These are phyloP conservation scores for Lepeophtheirus nordmannii DNA, from an alignment of 2,888 invertebrate species.

Conservation along the genomic window DNA sequence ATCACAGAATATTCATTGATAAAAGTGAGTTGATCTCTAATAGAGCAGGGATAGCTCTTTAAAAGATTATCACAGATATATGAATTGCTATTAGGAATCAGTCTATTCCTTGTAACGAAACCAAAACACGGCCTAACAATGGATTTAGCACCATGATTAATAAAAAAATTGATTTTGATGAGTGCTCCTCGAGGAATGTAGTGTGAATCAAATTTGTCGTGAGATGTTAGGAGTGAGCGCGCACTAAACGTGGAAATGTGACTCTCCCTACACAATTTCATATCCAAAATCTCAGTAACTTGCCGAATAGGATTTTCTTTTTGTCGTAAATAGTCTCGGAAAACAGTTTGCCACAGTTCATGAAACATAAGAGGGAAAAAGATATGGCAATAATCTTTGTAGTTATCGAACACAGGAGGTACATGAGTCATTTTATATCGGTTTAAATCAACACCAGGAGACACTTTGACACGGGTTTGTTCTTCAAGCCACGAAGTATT, in stretches of 20 bases:
- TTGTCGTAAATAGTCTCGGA: conserved; percentile 27
- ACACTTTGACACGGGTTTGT: conserved; percentile 13
- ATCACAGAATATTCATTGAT: background rate
- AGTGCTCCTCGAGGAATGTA: conserved; percentile 27
- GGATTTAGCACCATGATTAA: background rate
- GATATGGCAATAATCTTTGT: conserved; percentile 44
- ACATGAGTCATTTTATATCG: conserved; percentile 34
- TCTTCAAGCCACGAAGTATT: conserved; percentile 28
- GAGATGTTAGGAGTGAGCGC: no score
- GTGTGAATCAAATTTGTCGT: no score
- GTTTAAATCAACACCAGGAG: conserved; percentile 22
- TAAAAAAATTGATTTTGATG: no score
- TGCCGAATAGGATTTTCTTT: background rate
- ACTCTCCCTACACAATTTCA: background rate
- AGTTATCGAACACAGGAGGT: conserved; percentile 40
- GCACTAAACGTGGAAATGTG: no score
- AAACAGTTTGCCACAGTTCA: conserved; percentile 46
- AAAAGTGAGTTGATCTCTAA: no score
- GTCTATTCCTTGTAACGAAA: background rate
- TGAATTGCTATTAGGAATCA: no score
- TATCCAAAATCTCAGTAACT: background rate
- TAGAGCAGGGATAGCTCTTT: no score
- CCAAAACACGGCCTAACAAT: conserved; percentile 2
- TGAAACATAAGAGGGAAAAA: conserved; percentile 44
- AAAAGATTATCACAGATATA: no score